Evolutionary conservation across 2,113 vertebrate genomes (phyloP).

Genomic region (Xenopus borealis): DNA sequence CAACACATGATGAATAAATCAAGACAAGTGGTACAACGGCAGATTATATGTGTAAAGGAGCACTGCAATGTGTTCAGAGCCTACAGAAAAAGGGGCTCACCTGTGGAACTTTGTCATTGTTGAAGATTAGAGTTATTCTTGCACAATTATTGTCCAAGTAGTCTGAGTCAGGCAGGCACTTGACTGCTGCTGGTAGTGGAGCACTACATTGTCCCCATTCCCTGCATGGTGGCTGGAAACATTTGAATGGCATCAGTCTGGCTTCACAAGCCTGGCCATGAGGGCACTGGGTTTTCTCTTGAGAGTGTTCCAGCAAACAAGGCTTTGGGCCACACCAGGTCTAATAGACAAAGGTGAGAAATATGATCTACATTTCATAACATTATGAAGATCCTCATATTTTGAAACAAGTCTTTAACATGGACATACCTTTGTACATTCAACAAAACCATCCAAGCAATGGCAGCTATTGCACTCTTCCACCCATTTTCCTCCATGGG

Average conservation of each 20-base stretch:
- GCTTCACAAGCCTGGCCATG: conserved; percentile 75
- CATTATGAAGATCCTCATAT: neutral
- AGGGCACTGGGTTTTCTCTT: conserved; percentile 65
- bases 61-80: too few species aligned
- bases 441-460: conserved; percentile 75
- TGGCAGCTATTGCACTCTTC: conserved; percentile 89
- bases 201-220: conserved; percentile 84
- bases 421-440: conserved; percentile 82
- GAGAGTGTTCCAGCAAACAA: conserved; percentile 69
- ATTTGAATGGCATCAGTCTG: conserved; percentile 70
- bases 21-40: too few species aligned
- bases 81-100: conserved; percentile 56
- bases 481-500: conserved; percentile 82
- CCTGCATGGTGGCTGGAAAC: conserved; percentile 78
- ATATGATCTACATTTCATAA: neutral
- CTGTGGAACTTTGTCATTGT: conserved; percentile 80
- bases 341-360: conserved; percentile 57
- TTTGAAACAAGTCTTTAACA: too few species aligned
- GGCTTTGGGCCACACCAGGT: conserved; percentile 83
- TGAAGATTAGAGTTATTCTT: conserved; percentile 85
- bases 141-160: conserved; percentile 85
- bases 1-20: too few species aligned
- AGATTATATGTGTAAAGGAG: too few species aligned
- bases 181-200: conserved; percentile 64
- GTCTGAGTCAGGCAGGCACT: conserved; percentile 77